Base-by-base conservation (phyloP, 1,140 invertebrate genomes). In the Sycophaga agraensis region DNA sequence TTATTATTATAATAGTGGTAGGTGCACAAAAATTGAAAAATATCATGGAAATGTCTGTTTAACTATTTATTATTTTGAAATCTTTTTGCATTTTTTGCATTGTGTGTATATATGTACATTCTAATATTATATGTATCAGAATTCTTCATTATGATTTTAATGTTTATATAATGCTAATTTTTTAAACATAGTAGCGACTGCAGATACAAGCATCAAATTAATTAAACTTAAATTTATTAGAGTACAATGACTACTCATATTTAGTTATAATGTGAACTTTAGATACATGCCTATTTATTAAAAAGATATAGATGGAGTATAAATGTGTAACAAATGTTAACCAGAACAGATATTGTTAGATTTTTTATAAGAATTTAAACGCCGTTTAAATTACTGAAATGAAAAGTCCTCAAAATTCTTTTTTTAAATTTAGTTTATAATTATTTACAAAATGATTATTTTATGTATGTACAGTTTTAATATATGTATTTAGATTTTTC, bases 171-270 rank as follows among this genome's bases (percentile, higher is more conserved):
- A 64, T 58, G n/a, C n/a, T n/a, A n/a, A n/a, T n/a, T n/a, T 71
- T 60, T 19, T 69, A 48, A 48, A 63, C 50, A 67, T 68, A 73
- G 64, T 67, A 73, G 68, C 70, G 63, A 66, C 48, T 67, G 49
- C 55, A 69, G 71, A 64, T 70, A 70, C 65, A 66, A 43, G 63
- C 68, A 64, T 67, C 58, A 68, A 74, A 73, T 73, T 73, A 74
- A 68, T 73, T 72, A 73, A 67, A 62, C 55, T 64, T 64, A 60
- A n/a, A n/a, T n/a, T n/a, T n/a, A n/a, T n/a, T n/a, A n/a, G n/a
- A n/a, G n/a, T n/a, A n/a, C 51, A 61, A 45, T 59, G 64, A 35
- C 66, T 57, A 57, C n/a, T 62, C n/a, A 62, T 16, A 62, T 65
- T 63, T 56, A 65, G 51, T 59, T 68, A 5, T 48, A 68, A 35